Evolutionary conservation across 2,888 invertebrate species (phyloP).

Genomic region (Lepidochrysops patricia): DNA sequence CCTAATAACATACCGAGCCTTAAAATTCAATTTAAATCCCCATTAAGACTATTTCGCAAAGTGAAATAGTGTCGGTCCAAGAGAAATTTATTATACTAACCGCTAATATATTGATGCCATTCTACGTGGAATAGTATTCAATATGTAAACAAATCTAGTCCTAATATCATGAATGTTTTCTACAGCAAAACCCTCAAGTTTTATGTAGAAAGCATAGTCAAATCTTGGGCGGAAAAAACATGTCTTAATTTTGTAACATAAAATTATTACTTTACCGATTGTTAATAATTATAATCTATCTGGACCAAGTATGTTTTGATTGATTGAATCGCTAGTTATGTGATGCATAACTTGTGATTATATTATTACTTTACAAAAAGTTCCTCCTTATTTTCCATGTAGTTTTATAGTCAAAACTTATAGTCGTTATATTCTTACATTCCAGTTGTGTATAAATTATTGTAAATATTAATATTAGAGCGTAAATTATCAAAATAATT

Average conservation of each 20-base stretch:
- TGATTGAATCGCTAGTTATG: neutral
- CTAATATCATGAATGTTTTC: neutral
- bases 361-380: no score
- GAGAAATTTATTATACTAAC: neutral
- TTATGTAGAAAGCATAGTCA: neutral
- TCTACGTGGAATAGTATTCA: neutral
- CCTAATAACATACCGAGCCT: neutral
- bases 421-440: constrained; percentile 7
- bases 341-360: constrained; percentile 1
- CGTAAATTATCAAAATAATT: neutral
- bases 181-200: neutral
- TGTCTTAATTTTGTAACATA: neutral
- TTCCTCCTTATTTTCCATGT: constrained; percentile 8
- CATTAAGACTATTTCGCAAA: neutral
- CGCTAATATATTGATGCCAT: neutral
- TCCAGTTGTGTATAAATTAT: constrained; percentile 1
- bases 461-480: constrained; percentile 3
- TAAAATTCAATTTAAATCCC: neutral
- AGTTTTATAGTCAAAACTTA: constrained; percentile 1
- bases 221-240: neutral
- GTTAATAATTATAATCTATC: no score
- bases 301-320: neutral
- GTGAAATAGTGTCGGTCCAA: neutral
- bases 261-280: neutral
- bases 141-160: neutral